Percentiles rank a stretch among this genome's conserved stretches.
Evolutionary conservation across 2,888 invertebrate genomes (phyloP).

Genomic region (Chorisops tibialis): DNA sequence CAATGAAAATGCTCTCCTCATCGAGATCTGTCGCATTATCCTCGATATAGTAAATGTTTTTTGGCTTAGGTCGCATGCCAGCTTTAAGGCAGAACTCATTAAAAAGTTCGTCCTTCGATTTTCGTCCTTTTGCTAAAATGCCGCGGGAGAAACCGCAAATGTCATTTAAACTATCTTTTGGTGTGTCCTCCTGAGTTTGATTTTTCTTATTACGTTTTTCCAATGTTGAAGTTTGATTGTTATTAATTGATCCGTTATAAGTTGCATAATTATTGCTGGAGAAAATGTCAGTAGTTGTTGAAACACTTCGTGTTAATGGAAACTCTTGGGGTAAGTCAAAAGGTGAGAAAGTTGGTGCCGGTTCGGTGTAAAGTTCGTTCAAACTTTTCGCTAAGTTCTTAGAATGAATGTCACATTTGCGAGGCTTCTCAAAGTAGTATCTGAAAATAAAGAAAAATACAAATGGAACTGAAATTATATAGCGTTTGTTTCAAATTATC

Average conservation of each 20-base stretch:
- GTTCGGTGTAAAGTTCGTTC: conserved; percentile 49
- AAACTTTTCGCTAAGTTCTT: conserved; percentile 50
- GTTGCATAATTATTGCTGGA: conserved; percentile 30
- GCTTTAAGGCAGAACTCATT: conserved; percentile 49
- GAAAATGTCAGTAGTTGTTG: conserved; percentile 50
- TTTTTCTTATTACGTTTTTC: conserved; percentile 30
- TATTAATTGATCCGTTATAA: conserved; percentile 11
- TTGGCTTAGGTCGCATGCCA: conserved; percentile 47
- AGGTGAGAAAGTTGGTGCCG: conserved; percentile 36
- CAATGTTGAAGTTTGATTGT: background rate
- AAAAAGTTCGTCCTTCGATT: conserved; percentile 51
- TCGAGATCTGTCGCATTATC: conserved; percentile 27
- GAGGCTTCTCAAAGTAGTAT: conserved; percentile 49
- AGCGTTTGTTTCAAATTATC: too few relatives aligned
- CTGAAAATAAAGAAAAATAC: conserved; percentile 34
- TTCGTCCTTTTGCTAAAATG: conserved; percentile 39
- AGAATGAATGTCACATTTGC: conserved; percentile 47
- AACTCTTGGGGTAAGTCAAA: conserved; percentile 45
- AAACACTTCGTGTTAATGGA: conserved; percentile 50
- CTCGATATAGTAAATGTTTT: conserved; percentile 50
- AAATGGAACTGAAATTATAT: background rate
- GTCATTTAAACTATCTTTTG: conserved; percentile 34
- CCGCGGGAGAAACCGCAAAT: conserved; percentile 47
- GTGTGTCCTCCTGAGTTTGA: conserved; percentile 27
- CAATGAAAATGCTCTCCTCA: conserved; percentile 36